Conservation (phyloP, 2,888 invertebrate species). For the Rhingia campestris region DNA sequence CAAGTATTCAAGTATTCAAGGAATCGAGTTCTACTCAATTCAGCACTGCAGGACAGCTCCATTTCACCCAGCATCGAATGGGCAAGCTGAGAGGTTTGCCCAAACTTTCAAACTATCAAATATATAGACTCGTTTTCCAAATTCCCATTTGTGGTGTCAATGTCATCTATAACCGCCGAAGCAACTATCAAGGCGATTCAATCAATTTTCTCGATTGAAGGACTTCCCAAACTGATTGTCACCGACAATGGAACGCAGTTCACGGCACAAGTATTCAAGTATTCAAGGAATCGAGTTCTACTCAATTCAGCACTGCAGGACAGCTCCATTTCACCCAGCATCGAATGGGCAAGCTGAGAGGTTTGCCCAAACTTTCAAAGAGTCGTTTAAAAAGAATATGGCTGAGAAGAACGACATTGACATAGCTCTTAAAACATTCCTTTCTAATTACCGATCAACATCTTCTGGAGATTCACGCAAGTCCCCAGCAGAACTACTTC, state of each 20-base stretch:
- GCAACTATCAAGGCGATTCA: constrained; percentile 58
- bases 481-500: no score
- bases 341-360: no score
- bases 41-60: constrained; percentile 74
- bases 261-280: constrained; percentile 70
- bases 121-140: constrained; percentile 46
- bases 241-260: constrained; percentile 75
- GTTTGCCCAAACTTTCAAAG: no score
- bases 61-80: constrained; percentile 57
- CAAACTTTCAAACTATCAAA: constrained; percentile 37
- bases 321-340: constrained; percentile 71
- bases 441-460: no score
- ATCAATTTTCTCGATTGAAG: constrained; percentile 74
- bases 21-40: constrained; percentile 74
- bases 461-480: no score
- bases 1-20: constrained; percentile 72
- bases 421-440: no score
- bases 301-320: constrained; percentile 75
- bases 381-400: no score
- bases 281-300: constrained; percentile 69
- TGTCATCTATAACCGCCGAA: no score
- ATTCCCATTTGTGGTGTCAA: constrained; percentile 33
- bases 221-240: constrained; percentile 70
- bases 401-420: no score
- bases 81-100: constrained; percentile 63